Evolutionary conservation across 2,797 vertebrate genomes (phyloP).

Genomic region (Peromyscus nudipes): DNA sequence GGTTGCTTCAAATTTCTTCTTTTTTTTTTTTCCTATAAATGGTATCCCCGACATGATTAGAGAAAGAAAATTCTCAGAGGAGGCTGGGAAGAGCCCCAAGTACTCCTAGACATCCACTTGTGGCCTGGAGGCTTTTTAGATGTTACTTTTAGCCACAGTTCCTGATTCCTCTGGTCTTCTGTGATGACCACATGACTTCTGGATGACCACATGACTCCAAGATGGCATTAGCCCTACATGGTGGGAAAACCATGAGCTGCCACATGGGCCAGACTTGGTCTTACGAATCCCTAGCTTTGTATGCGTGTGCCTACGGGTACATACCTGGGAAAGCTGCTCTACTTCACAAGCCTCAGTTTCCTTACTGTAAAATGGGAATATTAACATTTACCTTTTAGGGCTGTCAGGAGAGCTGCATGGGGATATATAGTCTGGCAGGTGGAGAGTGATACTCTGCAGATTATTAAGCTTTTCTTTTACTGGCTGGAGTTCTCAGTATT

Average conservation of each 20-base stretch:
- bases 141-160: background rate
- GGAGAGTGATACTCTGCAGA: background rate
- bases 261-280: background rate
- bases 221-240: background rate
- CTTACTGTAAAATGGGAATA: background rate
- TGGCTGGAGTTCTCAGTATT: background rate
- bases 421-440: background rate
- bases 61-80: background rate
- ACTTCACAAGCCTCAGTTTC: background rate
- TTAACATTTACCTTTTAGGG: background rate
- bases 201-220: background rate
- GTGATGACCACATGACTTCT: background rate
- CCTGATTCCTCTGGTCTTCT: background rate
- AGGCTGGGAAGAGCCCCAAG: background rate
- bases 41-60: background rate
- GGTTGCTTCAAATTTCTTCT: background rate
- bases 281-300: background rate
- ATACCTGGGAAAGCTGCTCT: background rate
- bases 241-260: background rate
- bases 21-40: background rate
- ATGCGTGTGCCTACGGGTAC: background rate
- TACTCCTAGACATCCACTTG: background rate
- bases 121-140: background rate
- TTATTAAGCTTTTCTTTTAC: constrained; percentile 4
- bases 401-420: background rate